Percentiles rank a stretch among this genome's conserved stretches.
Evolutionary conservation across 2,888 invertebrate genomes (phyloP).

Genomic region (Trichacis sp.): DNA sequence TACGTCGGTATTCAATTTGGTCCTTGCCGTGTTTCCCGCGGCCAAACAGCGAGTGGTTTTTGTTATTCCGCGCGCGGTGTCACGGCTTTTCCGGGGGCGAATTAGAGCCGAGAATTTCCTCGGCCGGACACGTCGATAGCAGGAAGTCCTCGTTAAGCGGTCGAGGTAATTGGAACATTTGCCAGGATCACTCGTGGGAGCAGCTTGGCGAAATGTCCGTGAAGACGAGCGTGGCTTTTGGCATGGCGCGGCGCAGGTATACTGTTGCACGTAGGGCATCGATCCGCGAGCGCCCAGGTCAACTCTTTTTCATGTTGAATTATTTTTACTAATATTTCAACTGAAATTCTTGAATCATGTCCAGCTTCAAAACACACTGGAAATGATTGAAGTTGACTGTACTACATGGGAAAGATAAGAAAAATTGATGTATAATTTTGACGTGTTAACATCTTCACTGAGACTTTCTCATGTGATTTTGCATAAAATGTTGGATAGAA

Average conservation of each 20-base stretch:
- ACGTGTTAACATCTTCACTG: no score
- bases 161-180: conserved; percentile 60
- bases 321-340: background rate
- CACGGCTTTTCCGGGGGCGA: conserved; percentile 14
- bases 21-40: background rate
- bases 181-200: conserved; percentile 56
- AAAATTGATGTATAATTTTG: no score
- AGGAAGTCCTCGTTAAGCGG: conserved; percentile 47
- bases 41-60: background rate
- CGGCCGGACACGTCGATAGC: conserved; percentile 38
- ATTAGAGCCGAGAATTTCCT: conserved; percentile 24
- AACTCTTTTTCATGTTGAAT: conserved; percentile 46
- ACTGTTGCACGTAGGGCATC: conserved; percentile 53
- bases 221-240: conserved; percentile 51
- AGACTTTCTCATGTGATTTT: no score
- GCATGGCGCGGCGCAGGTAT: conserved; percentile 56
- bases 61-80: background rate
- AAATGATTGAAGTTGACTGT: no score
- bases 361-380: no score
- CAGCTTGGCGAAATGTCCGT: conserved; percentile 48
- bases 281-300: conserved; percentile 54
- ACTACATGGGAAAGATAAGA: no score
- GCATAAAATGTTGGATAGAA: no score
- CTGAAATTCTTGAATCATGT: no score
- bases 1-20: background rate